Evolutionary conservation across 1,140 invertebrate species (phyloP).

Genomic region (Drosophila mojavensis): DNA sequence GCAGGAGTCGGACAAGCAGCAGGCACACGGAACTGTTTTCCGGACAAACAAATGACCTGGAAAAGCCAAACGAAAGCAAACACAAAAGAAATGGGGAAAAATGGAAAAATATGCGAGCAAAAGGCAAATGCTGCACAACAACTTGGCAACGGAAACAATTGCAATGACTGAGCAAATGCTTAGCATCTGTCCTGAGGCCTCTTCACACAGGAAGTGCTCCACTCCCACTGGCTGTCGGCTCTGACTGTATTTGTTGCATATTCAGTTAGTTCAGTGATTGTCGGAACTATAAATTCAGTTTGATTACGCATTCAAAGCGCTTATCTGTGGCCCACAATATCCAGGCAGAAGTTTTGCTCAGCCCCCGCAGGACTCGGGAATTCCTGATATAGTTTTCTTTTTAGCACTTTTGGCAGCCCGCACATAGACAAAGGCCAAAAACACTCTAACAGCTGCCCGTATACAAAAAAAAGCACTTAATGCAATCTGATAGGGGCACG

Average conservation of each 20-base stretch:
- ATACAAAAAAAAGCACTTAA: constrained; percentile 19
- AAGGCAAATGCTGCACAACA: constrained; percentile 30
- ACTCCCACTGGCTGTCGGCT: not conserved
- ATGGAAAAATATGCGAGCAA: constrained; percentile 49
- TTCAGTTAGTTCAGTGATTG: constrained; percentile 18
- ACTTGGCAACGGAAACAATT: constrained; percentile 69
- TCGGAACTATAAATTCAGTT: constrained; percentile 45
- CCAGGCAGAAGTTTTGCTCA: not conserved
- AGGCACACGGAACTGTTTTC: constrained; percentile 56
- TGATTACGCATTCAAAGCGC: constrained; percentile 32
- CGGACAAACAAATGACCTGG: constrained; percentile 74
- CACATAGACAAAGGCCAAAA: constrained; percentile 15
- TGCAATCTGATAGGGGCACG: constrained; percentile 30
- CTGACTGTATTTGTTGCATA: constrained; percentile 29
- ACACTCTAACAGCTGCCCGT: constrained; percentile 14
- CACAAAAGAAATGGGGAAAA: constrained; percentile 49
- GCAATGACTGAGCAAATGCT: constrained; percentile 76
- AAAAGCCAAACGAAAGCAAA: constrained; percentile 72
- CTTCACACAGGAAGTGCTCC: constrained; percentile 21
- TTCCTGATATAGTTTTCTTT: no score
- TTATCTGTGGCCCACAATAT: constrained; percentile 14
- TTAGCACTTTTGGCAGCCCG: not conserved
- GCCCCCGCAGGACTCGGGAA: not conserved
- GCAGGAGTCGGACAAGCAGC: constrained; percentile 10
- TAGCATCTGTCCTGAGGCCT: constrained; percentile 63